Conservation (phyloP, 2,888 invertebrate species). For the Tetragonula carbonaria region DNA sequence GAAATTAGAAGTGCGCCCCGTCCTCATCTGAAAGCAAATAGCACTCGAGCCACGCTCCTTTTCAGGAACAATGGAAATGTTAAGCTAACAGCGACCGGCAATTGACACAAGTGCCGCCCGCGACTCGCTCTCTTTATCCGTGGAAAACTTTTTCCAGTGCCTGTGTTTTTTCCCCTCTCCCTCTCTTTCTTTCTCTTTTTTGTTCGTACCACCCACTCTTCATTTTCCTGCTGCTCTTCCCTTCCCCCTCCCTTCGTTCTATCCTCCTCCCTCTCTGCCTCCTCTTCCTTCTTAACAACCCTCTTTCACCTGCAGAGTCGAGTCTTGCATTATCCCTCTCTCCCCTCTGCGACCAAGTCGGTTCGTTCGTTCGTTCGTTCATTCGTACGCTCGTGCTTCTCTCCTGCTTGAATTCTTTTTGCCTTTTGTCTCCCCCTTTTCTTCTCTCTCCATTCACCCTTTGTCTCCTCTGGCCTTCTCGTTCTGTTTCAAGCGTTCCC, state of each 20-base stretch:
- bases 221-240: conserved; percentile 37
- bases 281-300: conserved; percentile 11
- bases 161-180: conserved; percentile 53
- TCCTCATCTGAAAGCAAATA: conserved; percentile 75
- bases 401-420: conserved; percentile 53
- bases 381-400: conserved; percentile 37
- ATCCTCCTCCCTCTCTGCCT: background rate
- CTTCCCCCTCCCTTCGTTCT: conserved; percentile 1
- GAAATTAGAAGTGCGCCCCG: conserved; percentile 70
- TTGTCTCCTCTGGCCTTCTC: conserved; percentile 41
- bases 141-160: conserved; percentile 66
- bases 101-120: conserved; percentile 78
- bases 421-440: conserved; percentile 56
- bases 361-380: conserved; percentile 29
- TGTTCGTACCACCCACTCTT: conserved; percentile 37
- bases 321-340: conserved; percentile 32
- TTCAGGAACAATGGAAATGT: conserved; percentile 72
- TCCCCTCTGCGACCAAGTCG: background rate
- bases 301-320: conserved; percentile 28
- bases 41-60: conserved; percentile 74
- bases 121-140: conserved; percentile 72
- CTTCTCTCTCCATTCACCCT: conserved; percentile 46
- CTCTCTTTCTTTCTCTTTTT: conserved; percentile 18
- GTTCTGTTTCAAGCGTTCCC: conserved; percentile 47
- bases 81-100: conserved; percentile 75